Evolutionary conservation across 2,888 invertebrate species (phyloP).

Genomic region (Erannis defoliaria): DNA sequence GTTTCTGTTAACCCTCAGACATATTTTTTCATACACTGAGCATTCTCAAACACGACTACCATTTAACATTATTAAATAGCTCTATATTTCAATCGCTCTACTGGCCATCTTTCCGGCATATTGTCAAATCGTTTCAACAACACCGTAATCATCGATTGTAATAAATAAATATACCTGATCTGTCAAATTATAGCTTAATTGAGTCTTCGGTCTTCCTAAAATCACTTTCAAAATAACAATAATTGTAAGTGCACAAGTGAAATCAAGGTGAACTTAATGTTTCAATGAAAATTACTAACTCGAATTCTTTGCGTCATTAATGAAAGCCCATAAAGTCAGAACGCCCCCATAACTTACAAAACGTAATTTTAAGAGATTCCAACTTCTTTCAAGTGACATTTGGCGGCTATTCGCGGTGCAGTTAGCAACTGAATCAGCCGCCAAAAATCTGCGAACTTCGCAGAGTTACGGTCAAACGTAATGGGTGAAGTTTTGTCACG

Average conservation of each 20-base stretch:
- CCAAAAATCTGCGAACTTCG: slow-evolving; percentile 16
- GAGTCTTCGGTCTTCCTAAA: too few species aligned
- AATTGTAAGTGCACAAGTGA: too few species aligned
- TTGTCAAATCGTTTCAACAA: too few species aligned
- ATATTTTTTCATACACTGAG: too few species aligned
- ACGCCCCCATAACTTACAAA: slow-evolving; percentile 8
- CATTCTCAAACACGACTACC: too few species aligned
- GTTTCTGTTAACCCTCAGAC: too few species aligned
- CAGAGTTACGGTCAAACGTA: slow-evolving; percentile 27
- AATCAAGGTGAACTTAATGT: too few species aligned
- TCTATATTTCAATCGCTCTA: too few species aligned
- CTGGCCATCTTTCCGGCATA: too few species aligned
- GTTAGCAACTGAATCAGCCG: slow-evolving; percentile 15
- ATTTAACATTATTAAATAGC: too few species aligned
- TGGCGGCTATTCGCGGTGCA: slow-evolving; percentile 14
- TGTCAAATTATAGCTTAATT: too few species aligned
- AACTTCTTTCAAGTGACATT: slow-evolving; percentile 13
- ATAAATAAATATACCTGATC: neutral
- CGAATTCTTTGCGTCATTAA: neutral
- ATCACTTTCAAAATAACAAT: too few species aligned
- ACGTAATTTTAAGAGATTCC: slow-evolving; percentile 11
- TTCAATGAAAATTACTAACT: neutral
- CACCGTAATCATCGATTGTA: neutral
- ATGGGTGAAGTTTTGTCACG: slow-evolving; percentile 27
- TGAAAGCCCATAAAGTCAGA: neutral